Percentiles rank a stretch among this genome's conserved stretches.
Evolutionary conservation across 2,113 vertebrate genomes (phyloP).

Genomic region (Hydropotes inermis): DNA sequence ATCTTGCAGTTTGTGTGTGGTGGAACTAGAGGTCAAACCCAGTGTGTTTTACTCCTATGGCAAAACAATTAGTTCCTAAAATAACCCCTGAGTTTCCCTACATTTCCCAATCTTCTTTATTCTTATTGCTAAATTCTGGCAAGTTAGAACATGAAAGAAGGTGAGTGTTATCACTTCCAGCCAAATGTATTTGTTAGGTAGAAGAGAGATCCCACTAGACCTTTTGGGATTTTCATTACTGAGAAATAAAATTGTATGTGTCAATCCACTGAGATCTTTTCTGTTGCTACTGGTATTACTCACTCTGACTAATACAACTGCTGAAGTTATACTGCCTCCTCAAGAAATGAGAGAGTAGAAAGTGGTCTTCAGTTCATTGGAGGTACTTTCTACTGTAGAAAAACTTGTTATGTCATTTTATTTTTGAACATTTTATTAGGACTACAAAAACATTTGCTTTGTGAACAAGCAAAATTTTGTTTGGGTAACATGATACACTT

Average conservation of each 20-base stretch:
- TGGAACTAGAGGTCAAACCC: neutral
- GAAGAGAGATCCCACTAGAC: neutral
- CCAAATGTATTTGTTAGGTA: neutral
- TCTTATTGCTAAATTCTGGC: neutral
- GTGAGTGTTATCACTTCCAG: neutral
- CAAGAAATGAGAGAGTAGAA: neutral
- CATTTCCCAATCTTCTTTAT: neutral
- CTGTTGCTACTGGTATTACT: neutral
- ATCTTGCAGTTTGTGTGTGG: neutral
- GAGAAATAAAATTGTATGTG: neutral
- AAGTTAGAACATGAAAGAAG: neutral
- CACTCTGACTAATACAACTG: neutral
- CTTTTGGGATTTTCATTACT: neutral
- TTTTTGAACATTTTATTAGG: neutral
- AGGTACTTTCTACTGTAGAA: neutral
- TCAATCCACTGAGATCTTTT: neutral
- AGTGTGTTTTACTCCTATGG: neutral
- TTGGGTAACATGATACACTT: neutral
- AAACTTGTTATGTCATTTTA: neutral
- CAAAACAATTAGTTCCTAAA: neutral
- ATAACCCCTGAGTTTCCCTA: neutral
- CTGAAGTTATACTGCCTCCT: neutral
- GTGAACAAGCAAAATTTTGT: neutral
- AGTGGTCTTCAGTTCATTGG: neutral
- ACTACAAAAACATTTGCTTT: neutral